phyloP scores from a whole-genome alignment of 2,888 invertebrate genomes.

The Copidosoma aretas region DNA sequence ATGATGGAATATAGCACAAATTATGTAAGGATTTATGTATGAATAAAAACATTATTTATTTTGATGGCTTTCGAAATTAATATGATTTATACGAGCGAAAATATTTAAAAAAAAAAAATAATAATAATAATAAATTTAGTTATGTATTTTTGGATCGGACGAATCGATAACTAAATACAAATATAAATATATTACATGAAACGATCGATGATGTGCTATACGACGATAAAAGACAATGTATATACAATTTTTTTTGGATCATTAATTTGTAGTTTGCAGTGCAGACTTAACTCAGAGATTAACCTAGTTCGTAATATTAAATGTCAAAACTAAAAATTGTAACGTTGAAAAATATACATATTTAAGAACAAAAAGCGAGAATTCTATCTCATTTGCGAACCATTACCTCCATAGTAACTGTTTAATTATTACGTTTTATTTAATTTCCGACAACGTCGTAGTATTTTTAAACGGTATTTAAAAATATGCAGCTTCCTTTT shows the following conservation, averaged over 20 bases:
- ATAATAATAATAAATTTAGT: not conserved
- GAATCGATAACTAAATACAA: conserved; percentile 33
- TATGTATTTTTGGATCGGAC: conserved; percentile 24
- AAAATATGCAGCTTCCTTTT: no score
- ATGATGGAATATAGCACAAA: not conserved
- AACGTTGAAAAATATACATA: conserved; percentile 40
- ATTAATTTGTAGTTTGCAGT: conserved; percentile 38
- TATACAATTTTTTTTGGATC: conserved; percentile 37
- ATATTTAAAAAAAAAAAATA: not conserved
- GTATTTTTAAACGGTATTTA: no score
- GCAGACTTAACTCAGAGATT: conserved; percentile 38
- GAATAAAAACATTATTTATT: not conserved
- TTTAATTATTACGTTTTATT: no score
- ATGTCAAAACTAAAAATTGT: conserved; percentile 38
- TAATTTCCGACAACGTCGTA: no score
- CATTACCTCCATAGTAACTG: no score
- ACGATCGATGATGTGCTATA: conserved; percentile 25
- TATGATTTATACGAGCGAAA: no score
- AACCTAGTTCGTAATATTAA: conserved; percentile 37
- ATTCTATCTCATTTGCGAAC: not conserved
- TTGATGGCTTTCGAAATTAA: not conserved
- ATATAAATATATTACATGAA: conserved; percentile 34
- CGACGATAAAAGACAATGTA: conserved; percentile 32
- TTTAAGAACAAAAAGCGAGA: conserved; percentile 24
- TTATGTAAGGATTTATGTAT: not conserved